Percentiles rank a stretch among this genome's conserved stretches.
Evolutionary conservation across 2,888 invertebrate genomes (phyloP).

Genomic region (Acronicta aceris): DNA sequence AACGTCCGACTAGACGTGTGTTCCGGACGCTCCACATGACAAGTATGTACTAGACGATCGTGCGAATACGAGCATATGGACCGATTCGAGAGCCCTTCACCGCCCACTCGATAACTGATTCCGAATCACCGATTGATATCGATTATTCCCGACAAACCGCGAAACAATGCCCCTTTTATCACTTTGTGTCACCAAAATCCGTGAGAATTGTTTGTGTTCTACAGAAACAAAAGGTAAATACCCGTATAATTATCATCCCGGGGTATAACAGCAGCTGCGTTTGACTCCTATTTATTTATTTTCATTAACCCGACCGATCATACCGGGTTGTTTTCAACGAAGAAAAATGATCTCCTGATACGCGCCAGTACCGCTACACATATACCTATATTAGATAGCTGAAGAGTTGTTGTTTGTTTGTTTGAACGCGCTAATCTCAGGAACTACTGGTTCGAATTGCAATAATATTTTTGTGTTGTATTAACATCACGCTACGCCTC

Average conservation of each 20-base stretch:
- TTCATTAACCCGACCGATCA: not conserved
- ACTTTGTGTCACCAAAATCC: slow-evolving; percentile 54
- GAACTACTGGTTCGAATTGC: too few relatives aligned
- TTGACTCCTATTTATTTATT: slow-evolving; percentile 8
- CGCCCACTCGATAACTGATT: slow-evolving; percentile 76
- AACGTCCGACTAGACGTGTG: slow-evolving; percentile 68
- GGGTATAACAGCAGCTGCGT: slow-evolving; percentile 7
- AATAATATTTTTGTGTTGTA: too few relatives aligned
- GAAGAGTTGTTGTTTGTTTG: too few relatives aligned
- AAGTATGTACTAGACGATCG: slow-evolving; percentile 71
- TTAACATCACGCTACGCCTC: too few relatives aligned
- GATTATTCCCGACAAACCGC: slow-evolving; percentile 67
- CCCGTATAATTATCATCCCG: slow-evolving; percentile 11
- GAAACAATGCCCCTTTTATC: slow-evolving; percentile 69
- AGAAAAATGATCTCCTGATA: not conserved
- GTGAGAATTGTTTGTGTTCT: slow-evolving; percentile 27
- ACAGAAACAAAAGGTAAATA: slow-evolving; percentile 23
- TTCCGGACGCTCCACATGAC: slow-evolving; percentile 67
- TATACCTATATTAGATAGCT: too few relatives aligned
- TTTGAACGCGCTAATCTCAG: too few relatives aligned
- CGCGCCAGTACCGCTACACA: too few relatives aligned
- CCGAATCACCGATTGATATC: slow-evolving; percentile 75
- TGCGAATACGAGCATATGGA: slow-evolving; percentile 69
- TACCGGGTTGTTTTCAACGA: not conserved
- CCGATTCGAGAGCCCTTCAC: slow-evolving; percentile 69